phyloP scores from a whole-genome alignment of 2,888 invertebrate genomes.

The Drosophila rellima region DNA sequence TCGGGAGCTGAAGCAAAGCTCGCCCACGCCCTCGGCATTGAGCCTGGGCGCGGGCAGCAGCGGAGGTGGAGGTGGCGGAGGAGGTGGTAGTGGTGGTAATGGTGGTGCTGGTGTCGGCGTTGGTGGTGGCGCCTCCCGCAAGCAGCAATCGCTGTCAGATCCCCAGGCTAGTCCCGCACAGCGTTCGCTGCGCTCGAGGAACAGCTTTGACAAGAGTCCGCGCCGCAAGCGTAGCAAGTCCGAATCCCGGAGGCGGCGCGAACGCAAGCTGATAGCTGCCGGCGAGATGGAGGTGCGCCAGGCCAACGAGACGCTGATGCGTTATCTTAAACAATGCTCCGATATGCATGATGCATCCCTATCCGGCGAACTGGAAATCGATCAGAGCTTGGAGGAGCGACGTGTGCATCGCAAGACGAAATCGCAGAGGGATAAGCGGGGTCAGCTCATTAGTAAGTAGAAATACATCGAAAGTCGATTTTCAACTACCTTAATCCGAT shows the following conservation, averaged over 20 bases:
- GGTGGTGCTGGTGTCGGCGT: constrained; percentile 35
- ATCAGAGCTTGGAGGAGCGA: constrained; percentile 85
- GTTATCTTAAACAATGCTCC: constrained; percentile 86
- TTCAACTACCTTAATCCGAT: too few species aligned
- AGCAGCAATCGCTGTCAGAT: constrained; percentile 85
- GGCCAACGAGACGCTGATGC: constrained; percentile 86
- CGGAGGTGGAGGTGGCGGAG: constrained; percentile 37
- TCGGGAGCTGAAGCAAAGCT: constrained; percentile 84
- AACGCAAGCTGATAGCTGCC: constrained; percentile 85
- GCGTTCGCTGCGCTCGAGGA: constrained; percentile 85
- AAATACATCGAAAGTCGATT: too few species aligned
- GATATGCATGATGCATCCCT: constrained; percentile 86
- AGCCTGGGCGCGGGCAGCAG: constrained; percentile 66
- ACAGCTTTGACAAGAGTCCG: constrained; percentile 85
- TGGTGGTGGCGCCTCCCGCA: constrained; percentile 75
- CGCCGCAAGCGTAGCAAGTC: constrained; percentile 86
- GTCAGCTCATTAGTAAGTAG: constrained; percentile 84
- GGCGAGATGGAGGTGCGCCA: constrained; percentile 86
- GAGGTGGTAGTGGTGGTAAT: constrained; percentile 38
- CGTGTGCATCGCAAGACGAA: constrained; percentile 85
- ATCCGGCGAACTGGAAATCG: constrained; percentile 86
- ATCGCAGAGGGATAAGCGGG: constrained; percentile 85
- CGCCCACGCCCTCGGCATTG: constrained; percentile 81
- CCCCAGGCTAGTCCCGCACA: constrained; percentile 86
- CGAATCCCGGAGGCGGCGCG: constrained; percentile 85